These are phyloP conservation scores for Drosophila orosa DNA, from an alignment of 1,140 invertebrate species.

Conservation along the genomic window DNA sequence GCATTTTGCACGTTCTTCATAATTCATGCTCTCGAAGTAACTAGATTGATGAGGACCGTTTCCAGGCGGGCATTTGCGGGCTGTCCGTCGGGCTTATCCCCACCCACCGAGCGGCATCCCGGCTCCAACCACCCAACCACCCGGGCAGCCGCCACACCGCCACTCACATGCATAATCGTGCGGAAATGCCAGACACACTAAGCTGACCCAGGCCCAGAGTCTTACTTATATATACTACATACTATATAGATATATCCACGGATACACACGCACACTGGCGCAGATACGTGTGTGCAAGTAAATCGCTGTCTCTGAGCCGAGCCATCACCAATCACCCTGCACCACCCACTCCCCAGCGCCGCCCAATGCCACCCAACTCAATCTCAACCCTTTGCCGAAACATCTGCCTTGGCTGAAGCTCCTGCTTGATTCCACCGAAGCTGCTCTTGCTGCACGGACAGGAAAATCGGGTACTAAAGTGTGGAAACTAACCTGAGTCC, in stretches of 20 bases:
- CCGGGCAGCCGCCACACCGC: conserved; percentile 39
- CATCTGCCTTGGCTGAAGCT: conserved; percentile 47
- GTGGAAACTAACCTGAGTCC: no score
- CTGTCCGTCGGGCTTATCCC: conserved; percentile 57
- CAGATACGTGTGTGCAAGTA: conserved; percentile 43
- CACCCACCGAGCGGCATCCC: conserved; percentile 2
- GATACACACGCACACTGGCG: background rate
- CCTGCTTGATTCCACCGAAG: conserved; percentile 23
- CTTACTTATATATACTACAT: conserved; percentile 64
- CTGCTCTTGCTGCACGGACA: conserved; percentile 14
- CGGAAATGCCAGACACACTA: conserved; percentile 79
- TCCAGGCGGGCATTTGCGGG: conserved; percentile 43
- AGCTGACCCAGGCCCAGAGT: conserved; percentile 76
- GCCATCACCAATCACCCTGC: conserved; percentile 58
- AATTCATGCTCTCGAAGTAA: conserved; percentile 80
- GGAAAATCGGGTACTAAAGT: no score
- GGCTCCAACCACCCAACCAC: background rate
- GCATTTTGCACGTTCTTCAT: conserved; percentile 81
- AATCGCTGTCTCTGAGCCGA: conserved; percentile 57
- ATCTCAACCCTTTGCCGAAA: conserved; percentile 56
- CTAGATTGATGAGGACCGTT: conserved; percentile 77
- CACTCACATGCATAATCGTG: conserved; percentile 76
- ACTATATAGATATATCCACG: conserved; percentile 20
- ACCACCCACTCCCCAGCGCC: conserved; percentile 23
- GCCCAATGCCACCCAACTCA: background rate